Evolutionary conservation across 1,140 invertebrate genomes (phyloP), one percentile per base, ranked within the genome.

Genomic region (Scaptomyza montana): DNA sequence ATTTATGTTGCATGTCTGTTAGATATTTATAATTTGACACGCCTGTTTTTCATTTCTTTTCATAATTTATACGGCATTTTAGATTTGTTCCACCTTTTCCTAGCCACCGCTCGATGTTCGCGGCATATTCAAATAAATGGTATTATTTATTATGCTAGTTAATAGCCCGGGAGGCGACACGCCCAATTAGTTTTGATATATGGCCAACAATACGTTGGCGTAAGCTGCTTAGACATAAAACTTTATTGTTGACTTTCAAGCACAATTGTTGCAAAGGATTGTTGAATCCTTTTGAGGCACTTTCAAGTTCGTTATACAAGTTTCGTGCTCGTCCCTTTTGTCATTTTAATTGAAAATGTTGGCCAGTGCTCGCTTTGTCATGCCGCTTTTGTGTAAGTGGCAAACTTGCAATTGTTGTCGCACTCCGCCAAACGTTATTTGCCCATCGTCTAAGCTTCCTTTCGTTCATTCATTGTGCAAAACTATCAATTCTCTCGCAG

Each of bases 341-440:
- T 85, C 59, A 85, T 85, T 85, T 85, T 85, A 85, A 85, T 85
- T 85, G 80, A 85, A 85, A 85, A 74, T 69, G 39, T 51, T 76
- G 56, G 36, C 57, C 5, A 25, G 8, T n/a, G 30, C 46, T 33
- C 30, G 16, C 12, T 13, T 43, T 36, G 21, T 25, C 21, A 25
- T 41, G 55, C 64, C 36, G 55, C 7, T 36, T 6, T 53, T 60
- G 41, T 54, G 55, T 66, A 7, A 9, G 55, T 66, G 16, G 49
- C 56, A 36, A 45, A 19, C 30, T 28, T 62, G 60, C 72, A 74
- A 70, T 74, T 70, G 60, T 71, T 43, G 51, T 54, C 66, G 71
- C 57, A 62, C 59, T 69, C 63, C 4, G 25, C 65, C 33, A 36
- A 56, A 5, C 43, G 55, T 56, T 69, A 63, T 74, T 69, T 74